These are phyloP conservation scores for Anoplius nigerrimus DNA, from an alignment of 2,888 invertebrate species.

Conservation along the genomic window DNA sequence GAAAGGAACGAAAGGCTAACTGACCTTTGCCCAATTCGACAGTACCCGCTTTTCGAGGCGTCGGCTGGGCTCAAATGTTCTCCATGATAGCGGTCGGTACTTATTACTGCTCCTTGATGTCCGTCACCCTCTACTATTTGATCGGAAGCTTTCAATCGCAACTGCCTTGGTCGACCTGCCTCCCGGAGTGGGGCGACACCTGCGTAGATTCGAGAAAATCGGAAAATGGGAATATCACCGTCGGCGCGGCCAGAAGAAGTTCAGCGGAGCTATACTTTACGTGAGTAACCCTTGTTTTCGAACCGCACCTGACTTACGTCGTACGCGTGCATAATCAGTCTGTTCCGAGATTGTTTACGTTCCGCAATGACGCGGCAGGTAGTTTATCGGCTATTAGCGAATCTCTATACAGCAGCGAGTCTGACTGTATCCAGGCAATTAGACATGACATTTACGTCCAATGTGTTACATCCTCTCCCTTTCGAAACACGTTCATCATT, in stretches of 20 bases:
- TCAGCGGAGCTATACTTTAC: slow-evolving; percentile 65
- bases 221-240: slow-evolving; percentile 17
- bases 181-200: slow-evolving; percentile 64
- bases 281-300: slow-evolving; percentile 47
- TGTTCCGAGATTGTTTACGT: too few species aligned
- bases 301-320: too few species aligned
- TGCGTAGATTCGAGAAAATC: slow-evolving; percentile 58
- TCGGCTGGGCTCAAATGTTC: slow-evolving; percentile 76
- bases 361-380: too few species aligned
- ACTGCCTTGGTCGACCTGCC: slow-evolving; percentile 75
- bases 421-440: too few species aligned
- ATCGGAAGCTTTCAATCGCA: slow-evolving; percentile 72
- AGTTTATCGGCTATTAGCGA: too few species aligned
- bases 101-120: slow-evolving; percentile 76
- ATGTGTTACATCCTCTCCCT: too few species aligned
- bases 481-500: too few species aligned
- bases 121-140: slow-evolving; percentile 75
- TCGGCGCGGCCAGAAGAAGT: slow-evolving; percentile 42
- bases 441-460: too few species aligned
- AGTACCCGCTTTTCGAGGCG: slow-evolving; percentile 86
- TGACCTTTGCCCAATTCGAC: background rate
- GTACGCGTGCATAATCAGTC: too few species aligned
- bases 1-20: too few species aligned
- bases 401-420: too few species aligned
- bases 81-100: slow-evolving; percentile 73